Percentiles rank a stretch among this genome's conserved stretches.
Evolutionary conservation across 2,888 invertebrate genomes (phyloP).

Genomic region (Drosophila diplacantha): DNA sequence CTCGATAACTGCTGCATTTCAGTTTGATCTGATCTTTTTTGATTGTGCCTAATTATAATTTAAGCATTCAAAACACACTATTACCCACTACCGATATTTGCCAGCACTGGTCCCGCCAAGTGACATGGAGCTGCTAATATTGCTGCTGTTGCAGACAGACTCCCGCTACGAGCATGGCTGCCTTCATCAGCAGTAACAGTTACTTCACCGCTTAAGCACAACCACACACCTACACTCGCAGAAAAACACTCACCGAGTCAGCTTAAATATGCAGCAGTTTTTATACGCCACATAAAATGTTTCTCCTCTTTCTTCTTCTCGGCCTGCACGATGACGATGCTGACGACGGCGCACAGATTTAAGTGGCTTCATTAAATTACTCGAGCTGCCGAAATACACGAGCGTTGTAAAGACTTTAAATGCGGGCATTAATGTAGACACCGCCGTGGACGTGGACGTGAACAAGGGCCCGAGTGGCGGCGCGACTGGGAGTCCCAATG

Average conservation of each 20-base stretch:
- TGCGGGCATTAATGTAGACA: constrained; percentile 72
- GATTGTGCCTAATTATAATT: not conserved
- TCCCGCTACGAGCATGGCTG: constrained; percentile 22
- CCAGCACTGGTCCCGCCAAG: not conserved
- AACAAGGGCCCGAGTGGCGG: constrained; percentile 12
- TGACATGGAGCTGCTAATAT: constrained; percentile 22
- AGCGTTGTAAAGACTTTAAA: constrained; percentile 76
- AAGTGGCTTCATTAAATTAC: constrained; percentile 77
- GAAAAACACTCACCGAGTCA: constrained; percentile 18
- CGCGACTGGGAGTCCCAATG: constrained; percentile 2
- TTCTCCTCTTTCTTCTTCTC: constrained; percentile 47
- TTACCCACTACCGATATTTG: not conserved
- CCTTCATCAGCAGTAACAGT: constrained; percentile 53
- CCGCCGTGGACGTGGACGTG: constrained; percentile 46
- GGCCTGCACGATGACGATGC: constrained; percentile 31
- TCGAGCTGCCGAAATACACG: constrained; percentile 76
- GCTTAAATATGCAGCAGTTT: constrained; percentile 62
- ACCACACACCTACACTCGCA: constrained; percentile 22
- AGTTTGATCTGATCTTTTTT: not conserved
- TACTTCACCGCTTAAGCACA: constrained; percentile 47
- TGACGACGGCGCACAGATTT: constrained; percentile 71
- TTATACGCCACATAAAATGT: constrained; percentile 56
- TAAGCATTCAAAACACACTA: too few relatives aligned
- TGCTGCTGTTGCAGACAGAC: constrained; percentile 42
- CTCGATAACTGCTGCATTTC: not conserved